These are phyloP conservation scores for Florisuga fusca DNA, from an alignment of 2,797 vertebrate genomes.

Conservation along the genomic window DNA sequence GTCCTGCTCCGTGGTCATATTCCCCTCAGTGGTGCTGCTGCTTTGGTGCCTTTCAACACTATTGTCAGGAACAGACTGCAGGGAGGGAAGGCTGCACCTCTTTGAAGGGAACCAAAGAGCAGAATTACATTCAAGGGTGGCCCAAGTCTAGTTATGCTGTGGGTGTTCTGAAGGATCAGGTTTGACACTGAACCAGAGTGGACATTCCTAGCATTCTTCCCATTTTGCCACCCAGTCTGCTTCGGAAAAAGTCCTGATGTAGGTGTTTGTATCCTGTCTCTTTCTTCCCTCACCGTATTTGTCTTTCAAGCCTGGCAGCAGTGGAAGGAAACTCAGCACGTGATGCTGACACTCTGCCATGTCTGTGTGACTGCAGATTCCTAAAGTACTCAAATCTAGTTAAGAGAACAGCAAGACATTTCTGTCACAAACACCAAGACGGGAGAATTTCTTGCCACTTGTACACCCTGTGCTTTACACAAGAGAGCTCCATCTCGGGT, in stretches of 20 bases:
- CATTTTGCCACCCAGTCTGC: slow-evolving; percentile 65
- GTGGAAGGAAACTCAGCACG: slow-evolving; percentile 70
- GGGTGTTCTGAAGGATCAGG: slow-evolving; percentile 62
- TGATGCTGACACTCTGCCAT: slow-evolving; percentile 60
- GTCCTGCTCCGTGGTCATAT: not conserved
- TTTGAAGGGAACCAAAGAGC: not conserved
- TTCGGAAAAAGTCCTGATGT: slow-evolving; percentile 64
- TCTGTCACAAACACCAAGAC: not conserved
- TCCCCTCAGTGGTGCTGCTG: not conserved
- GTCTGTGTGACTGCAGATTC: slow-evolving; percentile 35
- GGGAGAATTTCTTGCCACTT: not conserved
- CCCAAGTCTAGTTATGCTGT: slow-evolving; percentile 26
- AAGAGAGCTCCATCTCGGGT: not conserved
- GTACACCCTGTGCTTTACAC: not conserved
- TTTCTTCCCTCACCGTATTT: slow-evolving; percentile 63
- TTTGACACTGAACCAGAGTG: slow-evolving; percentile 47
- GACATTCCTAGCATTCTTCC: slow-evolving; percentile 65
- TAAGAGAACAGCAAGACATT: not conserved
- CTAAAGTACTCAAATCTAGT: slow-evolving; percentile 31
- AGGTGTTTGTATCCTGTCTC: slow-evolving; percentile 70
- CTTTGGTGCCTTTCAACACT: not conserved
- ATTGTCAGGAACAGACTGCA: not conserved
- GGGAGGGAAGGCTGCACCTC: not conserved
- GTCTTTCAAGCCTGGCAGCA: slow-evolving; percentile 70
- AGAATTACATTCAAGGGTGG: not conserved